Percentiles rank a stretch among this genome's conserved stretches.
These are phyloP conservation scores for Morone chrysops DNA, from an alignment of 2,113 vertebrate species.

Conservation along the genomic window DNA sequence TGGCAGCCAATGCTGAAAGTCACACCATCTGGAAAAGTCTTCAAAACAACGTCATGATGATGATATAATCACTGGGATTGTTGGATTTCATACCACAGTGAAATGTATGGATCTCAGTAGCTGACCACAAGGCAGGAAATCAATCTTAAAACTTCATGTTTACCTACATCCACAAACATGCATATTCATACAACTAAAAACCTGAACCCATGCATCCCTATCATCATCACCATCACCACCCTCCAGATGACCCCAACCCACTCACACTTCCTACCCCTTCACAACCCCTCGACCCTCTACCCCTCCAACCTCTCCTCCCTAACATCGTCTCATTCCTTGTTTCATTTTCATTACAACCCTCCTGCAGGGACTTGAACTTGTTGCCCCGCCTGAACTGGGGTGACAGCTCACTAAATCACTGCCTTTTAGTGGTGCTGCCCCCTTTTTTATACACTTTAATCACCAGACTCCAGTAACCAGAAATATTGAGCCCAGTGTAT, in stretches of 20 bases:
- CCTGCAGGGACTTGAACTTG: constrained; percentile 83
- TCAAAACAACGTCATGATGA: constrained; percentile 1
- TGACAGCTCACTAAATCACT: constrained; percentile 87
- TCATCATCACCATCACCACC: constrained; percentile 15
- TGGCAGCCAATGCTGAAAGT: neutral
- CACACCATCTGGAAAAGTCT: neutral
- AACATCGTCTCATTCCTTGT: constrained; percentile 69
- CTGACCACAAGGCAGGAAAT: neutral
- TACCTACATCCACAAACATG: neutral
- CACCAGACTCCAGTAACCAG: constrained; percentile 83
- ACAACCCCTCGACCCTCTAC: constrained; percentile 33
- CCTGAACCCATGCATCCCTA: constrained; percentile 13
- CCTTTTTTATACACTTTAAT: constrained; percentile 86
- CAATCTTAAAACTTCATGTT: neutral
- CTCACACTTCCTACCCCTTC: constrained; percentile 27
- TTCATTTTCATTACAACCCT: constrained; percentile 84
- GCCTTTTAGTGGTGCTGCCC: constrained; percentile 82
- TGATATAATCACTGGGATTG: neutral
- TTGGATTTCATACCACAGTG: constrained; percentile 1
- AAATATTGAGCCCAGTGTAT: constrained; percentile 82
- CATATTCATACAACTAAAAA: constrained; percentile 9
- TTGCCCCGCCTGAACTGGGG: constrained; percentile 76
- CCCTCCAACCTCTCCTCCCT: constrained; percentile 44
- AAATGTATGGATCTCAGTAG: neutral
- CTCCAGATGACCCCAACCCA: constrained; percentile 52